Base-by-base conservation (phyloP, 2,797 vertebrate species). In the Cheirogaleus major region DNA sequence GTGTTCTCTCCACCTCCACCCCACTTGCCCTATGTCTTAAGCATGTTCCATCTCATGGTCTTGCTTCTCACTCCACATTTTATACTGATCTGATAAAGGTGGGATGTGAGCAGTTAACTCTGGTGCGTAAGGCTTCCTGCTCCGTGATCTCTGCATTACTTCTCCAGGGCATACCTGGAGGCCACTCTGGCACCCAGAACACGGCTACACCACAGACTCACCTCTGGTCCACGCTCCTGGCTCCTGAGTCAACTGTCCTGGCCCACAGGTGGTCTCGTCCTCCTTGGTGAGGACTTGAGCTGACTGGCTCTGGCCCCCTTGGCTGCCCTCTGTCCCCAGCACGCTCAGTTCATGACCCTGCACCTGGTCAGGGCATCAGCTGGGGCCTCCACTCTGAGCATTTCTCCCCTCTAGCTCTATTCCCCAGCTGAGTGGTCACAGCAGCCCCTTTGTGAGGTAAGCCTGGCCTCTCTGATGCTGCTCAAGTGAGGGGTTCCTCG, bases 391-490 rank as follows among this genome's bases (percentile, higher is more conserved):
- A 25, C 52, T 86, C 3, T 25, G 10, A 45, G 7, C 65, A 2
- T 41, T 50, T 76, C 70, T 93, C 65, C 2, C 17, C 30, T 32
- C n/a, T 84, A 41, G 8, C 45, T 82, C 23, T 10, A 7, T 25
- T 83, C 72, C 38, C 48, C 23, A 45, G 10, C 17, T 17, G 76
- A 14, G 35, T 82, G 70, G 48, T 50, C 72, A 96, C 23, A 73
- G 38, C 41, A 75, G 25, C 25, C 59, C 91, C 85, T 96, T 97
- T 97, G 61, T 98, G 97, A 97, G 48, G 76, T 97, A 91, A 96
- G 55, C n/a, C 50, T 23, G 72, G 5, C 9, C 82, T 5, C 45
- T 93, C 23, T 93, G 92, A 93, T 52, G 80, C 23, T 52, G 43
- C 43, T 78, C 25, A 55, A 38, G 79, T 55, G 50, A 45, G 67